Evolutionary conservation across 2,797 vertebrate species (phyloP), one percentile per base, ranked within the genome.

Genomic region (Gobionotothen gibberifrons): DNA sequence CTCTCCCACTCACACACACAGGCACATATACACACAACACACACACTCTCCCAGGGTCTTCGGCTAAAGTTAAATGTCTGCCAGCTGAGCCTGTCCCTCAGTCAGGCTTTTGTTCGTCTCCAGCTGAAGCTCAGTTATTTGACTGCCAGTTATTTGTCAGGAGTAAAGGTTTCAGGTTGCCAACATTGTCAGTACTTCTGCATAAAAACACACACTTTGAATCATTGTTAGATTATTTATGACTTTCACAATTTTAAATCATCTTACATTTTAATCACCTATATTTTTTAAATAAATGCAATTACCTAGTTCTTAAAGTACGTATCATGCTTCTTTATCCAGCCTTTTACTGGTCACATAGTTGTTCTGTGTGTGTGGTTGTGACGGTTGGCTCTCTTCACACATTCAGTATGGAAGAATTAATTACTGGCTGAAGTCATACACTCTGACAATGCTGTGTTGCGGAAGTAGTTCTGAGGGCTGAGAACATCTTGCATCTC

Each of bases 71-170:
- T 83, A 86, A 90, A 90, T 84, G 84, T 84, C 82, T 88, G 89
- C 92, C 92, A 92, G 87, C 86, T 92, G 87, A 91, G 85, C 65
- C 49, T 90, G 86, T 85, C 85, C 76, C 85, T 89, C 87, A 92
- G 86, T 90, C 85, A 88, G 84, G 77, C 84, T 92, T 91, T 90
- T 92, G 90, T 92, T 91, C 70, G 21, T 84, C 79, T 89, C 81
- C 85, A 89, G 88, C 90, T 90, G 88, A 90, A 91, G 81, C 85
- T 76, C 84, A 83, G 80, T 88, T 79, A 92, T 91, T 90, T 90
- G 81, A 87, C 73, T 11, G 51, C 83, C 72, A 83, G 69, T 80
- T 81, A 83, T 90, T 87, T 84, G 85, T 85, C 84, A 74, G 42
- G 71, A 84, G 69, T 59, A 49, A 77, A 79, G 78, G 70, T 77